Evolutionary conservation across 2,113 vertebrate species (phyloP).

Genomic region (Capreolus pygargus): DNA sequence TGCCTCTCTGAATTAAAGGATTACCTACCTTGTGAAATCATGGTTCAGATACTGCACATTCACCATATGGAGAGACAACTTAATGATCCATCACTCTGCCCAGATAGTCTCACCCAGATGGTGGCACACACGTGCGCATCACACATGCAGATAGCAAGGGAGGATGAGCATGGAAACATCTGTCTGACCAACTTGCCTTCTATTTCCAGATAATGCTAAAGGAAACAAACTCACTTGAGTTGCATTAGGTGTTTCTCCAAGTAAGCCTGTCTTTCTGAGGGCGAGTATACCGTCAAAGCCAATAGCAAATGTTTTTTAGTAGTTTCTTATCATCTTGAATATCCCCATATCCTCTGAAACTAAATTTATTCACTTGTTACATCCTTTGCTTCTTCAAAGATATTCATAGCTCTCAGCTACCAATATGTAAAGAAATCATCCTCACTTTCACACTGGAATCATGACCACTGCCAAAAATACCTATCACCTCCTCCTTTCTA

Average conservation of each 20-base stretch:
- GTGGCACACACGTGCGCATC: neutral
- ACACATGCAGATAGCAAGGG: neutral
- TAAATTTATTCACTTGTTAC: neutral
- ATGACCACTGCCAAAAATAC: neutral
- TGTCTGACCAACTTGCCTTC: slow-evolving; percentile 8
- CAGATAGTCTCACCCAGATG: slow-evolving; percentile 26
- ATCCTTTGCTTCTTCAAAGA: neutral
- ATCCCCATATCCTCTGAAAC: neutral
- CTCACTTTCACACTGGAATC: neutral
- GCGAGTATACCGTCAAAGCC: neutral
- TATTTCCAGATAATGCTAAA: slow-evolving; percentile 34
- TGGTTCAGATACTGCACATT: neutral
- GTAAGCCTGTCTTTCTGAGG: neutral
- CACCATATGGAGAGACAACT: neutral
- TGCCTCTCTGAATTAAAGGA: slow-evolving; percentile 26
- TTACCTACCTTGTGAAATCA: neutral
- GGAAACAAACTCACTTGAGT: neutral
- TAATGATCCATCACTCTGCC: neutral
- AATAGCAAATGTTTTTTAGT: neutral
- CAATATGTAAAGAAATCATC: neutral
- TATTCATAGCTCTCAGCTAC: neutral
- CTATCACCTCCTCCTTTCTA: neutral
- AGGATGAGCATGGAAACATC: slow-evolving; percentile 10
- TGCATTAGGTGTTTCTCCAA: neutral
- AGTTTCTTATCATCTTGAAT: neutral